These are phyloP conservation scores for Saguinus imperator DNA, from an alignment of 2,113 vertebrate genomes.

Conservation along the genomic window DNA sequence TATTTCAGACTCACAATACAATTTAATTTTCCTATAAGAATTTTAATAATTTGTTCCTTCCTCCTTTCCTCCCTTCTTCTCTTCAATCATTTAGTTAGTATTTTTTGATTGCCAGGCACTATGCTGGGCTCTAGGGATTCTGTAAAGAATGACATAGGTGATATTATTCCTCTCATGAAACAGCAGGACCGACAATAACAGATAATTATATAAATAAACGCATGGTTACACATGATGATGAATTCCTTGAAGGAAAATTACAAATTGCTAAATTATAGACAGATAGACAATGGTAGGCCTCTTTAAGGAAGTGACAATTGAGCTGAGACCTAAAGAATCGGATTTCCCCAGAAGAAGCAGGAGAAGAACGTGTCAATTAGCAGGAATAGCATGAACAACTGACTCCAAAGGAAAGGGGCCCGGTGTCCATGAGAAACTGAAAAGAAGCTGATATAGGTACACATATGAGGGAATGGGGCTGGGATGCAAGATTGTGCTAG, in stretches of 20 bases:
- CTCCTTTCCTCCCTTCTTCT: background rate
- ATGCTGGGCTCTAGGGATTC: background rate
- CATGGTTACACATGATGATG: background rate
- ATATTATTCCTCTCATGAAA: background rate
- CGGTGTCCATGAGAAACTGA: background rate
- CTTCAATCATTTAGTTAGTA: background rate
- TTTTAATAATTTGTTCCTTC: slow-evolving; percentile 22
- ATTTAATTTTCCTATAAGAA: background rate
- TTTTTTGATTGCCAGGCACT: background rate
- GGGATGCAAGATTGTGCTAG: background rate
- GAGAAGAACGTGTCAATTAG: background rate
- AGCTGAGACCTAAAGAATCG: background rate
- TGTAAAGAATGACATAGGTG: background rate
- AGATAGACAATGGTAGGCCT: background rate
- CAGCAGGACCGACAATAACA: background rate
- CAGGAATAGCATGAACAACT: background rate
- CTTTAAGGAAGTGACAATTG: background rate
- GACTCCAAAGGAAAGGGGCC: background rate
- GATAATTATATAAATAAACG: background rate
- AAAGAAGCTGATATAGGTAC: background rate
- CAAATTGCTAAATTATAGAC: background rate
- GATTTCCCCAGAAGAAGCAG: background rate
- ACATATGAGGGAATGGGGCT: no score
- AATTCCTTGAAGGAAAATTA: slow-evolving; percentile 9
- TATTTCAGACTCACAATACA: background rate